A percentile compares a stretch with the other conserved stretches of the same genome.
Conservation (phyloP, 2,888 invertebrate species). For the Smittia aterrima region DNA sequence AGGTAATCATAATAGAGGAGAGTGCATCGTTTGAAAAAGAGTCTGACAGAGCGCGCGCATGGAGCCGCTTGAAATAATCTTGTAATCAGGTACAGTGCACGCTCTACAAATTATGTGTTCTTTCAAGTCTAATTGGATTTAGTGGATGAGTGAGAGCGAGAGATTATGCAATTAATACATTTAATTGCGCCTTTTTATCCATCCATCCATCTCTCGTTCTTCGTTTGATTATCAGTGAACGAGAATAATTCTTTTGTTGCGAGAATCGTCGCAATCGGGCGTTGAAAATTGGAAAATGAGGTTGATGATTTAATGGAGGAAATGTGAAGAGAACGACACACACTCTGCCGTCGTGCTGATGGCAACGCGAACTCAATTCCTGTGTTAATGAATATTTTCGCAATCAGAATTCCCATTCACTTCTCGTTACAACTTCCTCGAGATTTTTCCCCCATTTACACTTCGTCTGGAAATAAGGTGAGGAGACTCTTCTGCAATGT, state of each 20-base stretch:
- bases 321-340: too few species aligned
- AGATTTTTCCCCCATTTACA: too few species aligned
- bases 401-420: too few species aligned
- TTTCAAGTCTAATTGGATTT: not conserved
- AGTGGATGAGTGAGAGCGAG: too few species aligned
- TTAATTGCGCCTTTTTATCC: conserved; percentile 26
- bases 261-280: not conserved
- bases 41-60: too few species aligned
- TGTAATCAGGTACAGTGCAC: not conserved
- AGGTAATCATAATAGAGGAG: conserved; percentile 10
- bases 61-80: not conserved
- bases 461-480: too few species aligned
- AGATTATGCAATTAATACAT: conserved; percentile 33
- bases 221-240: conserved; percentile 6
- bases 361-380: too few species aligned
- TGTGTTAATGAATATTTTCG: too few species aligned
- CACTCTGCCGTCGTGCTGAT: too few species aligned
- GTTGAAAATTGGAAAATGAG: conserved; percentile 23
- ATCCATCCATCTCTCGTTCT: not conserved
- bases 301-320: not conserved
- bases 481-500: too few species aligned
- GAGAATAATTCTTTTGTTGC: conserved; percentile 25
- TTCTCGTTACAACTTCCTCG: too few species aligned
- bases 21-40: too few species aligned
- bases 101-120: conserved; percentile 5